Conservation (phyloP, 64 coral and sea anemone species). For the Trachythela sp. region DNA sequence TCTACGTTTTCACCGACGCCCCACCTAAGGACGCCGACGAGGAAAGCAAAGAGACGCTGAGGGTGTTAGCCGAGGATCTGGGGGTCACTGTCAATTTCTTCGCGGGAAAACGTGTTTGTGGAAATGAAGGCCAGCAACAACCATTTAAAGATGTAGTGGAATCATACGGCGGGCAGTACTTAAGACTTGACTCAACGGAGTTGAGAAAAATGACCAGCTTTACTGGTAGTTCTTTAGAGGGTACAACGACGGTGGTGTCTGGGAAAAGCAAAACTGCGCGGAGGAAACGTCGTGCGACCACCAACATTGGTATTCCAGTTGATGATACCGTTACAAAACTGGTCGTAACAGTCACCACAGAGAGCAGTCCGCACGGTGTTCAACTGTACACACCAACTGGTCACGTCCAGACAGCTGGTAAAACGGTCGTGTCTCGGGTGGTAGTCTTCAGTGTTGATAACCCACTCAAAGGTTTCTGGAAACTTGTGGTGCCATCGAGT, state of each 20-base stretch:
- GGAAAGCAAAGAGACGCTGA: slow-evolving; percentile 36
- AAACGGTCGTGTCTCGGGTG: not conserved
- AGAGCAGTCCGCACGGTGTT: not conserved
- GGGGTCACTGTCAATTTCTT: slow-evolving; percentile 53
- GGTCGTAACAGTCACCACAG: not conserved
- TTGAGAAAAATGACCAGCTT: slow-evolving; percentile 38
- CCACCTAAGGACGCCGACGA: slow-evolving; percentile 60
- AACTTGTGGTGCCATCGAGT: slow-evolving; percentile 2
- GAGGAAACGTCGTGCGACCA: slow-evolving; percentile 50
- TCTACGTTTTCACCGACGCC: slow-evolving; percentile 86
- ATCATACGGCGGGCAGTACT: slow-evolving; percentile 52
- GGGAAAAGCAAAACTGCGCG: slow-evolving; percentile 41
- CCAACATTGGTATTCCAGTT: not conserved
- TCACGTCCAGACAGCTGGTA: slow-evolving; percentile 28
- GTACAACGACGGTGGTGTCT: slow-evolving; percentile 49
- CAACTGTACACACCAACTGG: slow-evolving; percentile 22
- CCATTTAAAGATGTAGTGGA: slow-evolving; percentile 53
- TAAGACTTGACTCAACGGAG: slow-evolving; percentile 37
- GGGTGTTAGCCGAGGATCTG: slow-evolving; percentile 6
- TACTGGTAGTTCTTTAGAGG: slow-evolving; percentile 60
- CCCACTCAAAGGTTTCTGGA: slow-evolving; percentile 26
- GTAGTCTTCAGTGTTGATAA: slow-evolving; percentile 17
- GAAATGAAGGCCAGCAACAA: not conserved
- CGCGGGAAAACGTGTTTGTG: slow-evolving; percentile 15
- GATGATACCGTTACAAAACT: slow-evolving; percentile 43